Base-by-base conservation (phyloP, 2,797 vertebrate genomes). In the Eleutherodactylus coqui region DNA sequence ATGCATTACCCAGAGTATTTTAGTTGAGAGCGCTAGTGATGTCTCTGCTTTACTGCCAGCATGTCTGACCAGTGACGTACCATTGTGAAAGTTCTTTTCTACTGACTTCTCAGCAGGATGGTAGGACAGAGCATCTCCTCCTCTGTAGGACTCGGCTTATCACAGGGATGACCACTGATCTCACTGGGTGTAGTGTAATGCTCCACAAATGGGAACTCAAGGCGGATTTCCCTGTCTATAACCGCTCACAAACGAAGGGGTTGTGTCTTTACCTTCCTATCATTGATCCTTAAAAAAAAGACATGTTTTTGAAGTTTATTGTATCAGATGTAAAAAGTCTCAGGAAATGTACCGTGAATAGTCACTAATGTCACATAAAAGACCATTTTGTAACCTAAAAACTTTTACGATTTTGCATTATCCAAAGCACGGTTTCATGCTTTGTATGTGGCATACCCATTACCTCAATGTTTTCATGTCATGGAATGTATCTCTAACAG, bases 371-470 rank as follows among this genome's bases (percentile, higher is more conserved):
- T 32, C 24, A 34, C 29, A 51, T 76, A 29, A 8, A 51, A 1
- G 47, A 19, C 29, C 19, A n/a, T 9, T 53, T 79, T 62, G 21
- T 24, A 19, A 5, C 4, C 0, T 2, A 49, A 47, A 67, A 64
- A 19, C n/a, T 8, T 53, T 49, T 29, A 62, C 6, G 27, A 45
- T 21, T 43, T 11, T 11, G 41, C 27, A 32, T 32, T 67, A 32
- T 64, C 41, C 62, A 69, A 51, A 34, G n/a, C 67, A n/a, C 27
- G 27, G 34, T 82, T 53, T 38, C 64, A 82, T 70, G 41, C 43
- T 82, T 82, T 51, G 21, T 69, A 24, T 82, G 79, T 49, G 29
- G 45, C 62, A 70, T 47, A 38, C 24, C 16, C 64, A 82, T 82
- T 82, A n/a, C 34, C 5, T 49, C 32, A 53, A 8, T 38, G 32